Conservation (phyloP, 2,888 invertebrate species). For the Hermaeophaga mercurialis region DNA sequence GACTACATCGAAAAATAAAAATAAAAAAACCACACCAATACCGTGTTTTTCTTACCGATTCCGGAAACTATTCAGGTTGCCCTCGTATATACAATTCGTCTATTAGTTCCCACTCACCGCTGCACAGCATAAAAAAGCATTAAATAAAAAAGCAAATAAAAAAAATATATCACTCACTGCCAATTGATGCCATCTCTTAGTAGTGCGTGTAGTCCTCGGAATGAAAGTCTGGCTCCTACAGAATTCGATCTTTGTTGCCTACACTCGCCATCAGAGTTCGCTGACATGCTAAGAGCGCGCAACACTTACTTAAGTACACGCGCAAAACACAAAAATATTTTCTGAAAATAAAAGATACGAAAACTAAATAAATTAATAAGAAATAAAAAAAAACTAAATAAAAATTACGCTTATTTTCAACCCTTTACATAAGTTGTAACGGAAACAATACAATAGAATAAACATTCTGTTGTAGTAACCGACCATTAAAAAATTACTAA, state of each 20-base stretch:
- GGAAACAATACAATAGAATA: no score
- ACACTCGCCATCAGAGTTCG: slow-evolving; percentile 52
- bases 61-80: no score
- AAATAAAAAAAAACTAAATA: slow-evolving; percentile 12
- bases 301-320: slow-evolving; percentile 17
- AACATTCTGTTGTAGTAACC: no score
- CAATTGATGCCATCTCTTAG: slow-evolving; percentile 54
- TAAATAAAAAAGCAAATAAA: slow-evolving; percentile 25
- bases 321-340: slow-evolving; percentile 24
- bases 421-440: no score
- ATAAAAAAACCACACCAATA: no score
- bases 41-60: no score
- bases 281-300: slow-evolving; percentile 46
- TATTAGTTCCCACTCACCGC: slow-evolving; percentile 3
- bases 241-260: slow-evolving; percentile 54
- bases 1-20: no score
- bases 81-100: no score
- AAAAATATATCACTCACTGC: slow-evolving; percentile 50
- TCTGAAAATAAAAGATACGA: slow-evolving; percentile 28
- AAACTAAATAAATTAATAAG: slow-evolving; percentile 27
- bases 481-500: no score
- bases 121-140: not conserved
- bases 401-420: no score
- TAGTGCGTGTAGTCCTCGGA: slow-evolving; percentile 50
- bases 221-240: slow-evolving; percentile 50